Base-by-base conservation (phyloP, 2,888 invertebrate genomes). In the Zhuqinia jingwanae region DNA sequence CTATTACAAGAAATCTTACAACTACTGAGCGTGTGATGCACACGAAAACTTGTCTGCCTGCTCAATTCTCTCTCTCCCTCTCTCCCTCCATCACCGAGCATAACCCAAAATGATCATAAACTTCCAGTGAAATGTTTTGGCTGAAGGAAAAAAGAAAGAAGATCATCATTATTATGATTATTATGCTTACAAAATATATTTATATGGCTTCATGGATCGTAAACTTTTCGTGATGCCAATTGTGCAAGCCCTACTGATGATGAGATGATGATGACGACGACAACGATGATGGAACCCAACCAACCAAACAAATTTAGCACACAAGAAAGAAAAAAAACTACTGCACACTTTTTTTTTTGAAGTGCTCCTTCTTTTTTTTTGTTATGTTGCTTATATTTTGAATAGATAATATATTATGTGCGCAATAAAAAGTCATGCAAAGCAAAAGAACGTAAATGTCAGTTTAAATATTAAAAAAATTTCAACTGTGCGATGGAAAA, bases 161-260 rank as follows among this genome's bases (percentile, higher is more conserved):
- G 70, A 82, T 60, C 42, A 63, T 73, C 53, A 73, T 81, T 70
- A 81, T 81, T 25, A 73, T 36, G 20, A 20, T 17, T 70, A 70
- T 70, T 70, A 70, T 70, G 25, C 42, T 25, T 58, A 81, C 60
- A 75, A 75, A 75, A 15, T 27, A 75, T 75, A 30, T 63, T 63
- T 63, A 73, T 82, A 82, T 73, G 73, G 60, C 82, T 73, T 82
- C 73, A 82, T 82, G 82, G 73, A 25, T 82, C 82, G 63, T 82
- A 82, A 82, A 82, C 82, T 82, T 63, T 70, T 75, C 75, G 56
- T 45, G 75, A 60, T 45, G 60, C 60, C 73, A 82, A 75, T 82
- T 60, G 22, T 65, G 56, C 42, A 56, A 30, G 80, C 17, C 68
- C 36, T 50, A 68, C 3, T 56, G 30, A 15, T n/a, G 79, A n/a